Evolutionary conservation across 1,140 invertebrate genomes (phyloP), one percentile per base, ranked within the genome.

Genomic region (Drosophila triauraria): DNA sequence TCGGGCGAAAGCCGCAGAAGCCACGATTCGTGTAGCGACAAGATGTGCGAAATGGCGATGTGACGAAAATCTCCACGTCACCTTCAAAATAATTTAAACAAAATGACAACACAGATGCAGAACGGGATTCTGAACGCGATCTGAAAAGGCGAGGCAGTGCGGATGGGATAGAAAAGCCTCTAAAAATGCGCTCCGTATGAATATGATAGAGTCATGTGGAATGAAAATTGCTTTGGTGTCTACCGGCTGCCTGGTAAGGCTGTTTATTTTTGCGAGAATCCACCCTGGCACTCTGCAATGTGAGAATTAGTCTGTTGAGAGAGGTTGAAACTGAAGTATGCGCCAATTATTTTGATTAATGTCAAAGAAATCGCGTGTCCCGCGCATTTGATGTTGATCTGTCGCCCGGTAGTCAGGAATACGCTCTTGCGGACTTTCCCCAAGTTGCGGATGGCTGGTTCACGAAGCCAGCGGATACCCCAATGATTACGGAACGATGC

Each of bases 331-430:
- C 72, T 78, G 47, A 69, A 88, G 80, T 83, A 88, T 88, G 84
- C 84, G 84, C 84, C 84, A 88, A 88, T 88, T 90, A 90, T 90
- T 90, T 90, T 90, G 85, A 90, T 90, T 90, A 90, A 90, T 90
- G 85, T 90, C 85, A 90, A 90, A 90, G 81, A 91, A 90, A 90
- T 90, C 78, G 86, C 85, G 78, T 90, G 86, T 90, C 78, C 81
- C 58, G 85, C 48, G 78, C 62, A 90, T 90, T 90, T 90, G 78
- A 85, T 82, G 85, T 90, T 85, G 63, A 63, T 47, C 44, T 50
- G 51, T 12, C 17, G n/a, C 23, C 20, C 43, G 30, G 62, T 38
- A 12, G 17, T 12, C 61, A 58, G 9, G 40, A 42, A 61, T 54
- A 30, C 46, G 13, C 38, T 60, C 23, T 25, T 43, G 64, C 71